Evolutionary conservation across 2,888 invertebrate genomes (phyloP).

Genomic region (Miltochrista miniata): DNA sequence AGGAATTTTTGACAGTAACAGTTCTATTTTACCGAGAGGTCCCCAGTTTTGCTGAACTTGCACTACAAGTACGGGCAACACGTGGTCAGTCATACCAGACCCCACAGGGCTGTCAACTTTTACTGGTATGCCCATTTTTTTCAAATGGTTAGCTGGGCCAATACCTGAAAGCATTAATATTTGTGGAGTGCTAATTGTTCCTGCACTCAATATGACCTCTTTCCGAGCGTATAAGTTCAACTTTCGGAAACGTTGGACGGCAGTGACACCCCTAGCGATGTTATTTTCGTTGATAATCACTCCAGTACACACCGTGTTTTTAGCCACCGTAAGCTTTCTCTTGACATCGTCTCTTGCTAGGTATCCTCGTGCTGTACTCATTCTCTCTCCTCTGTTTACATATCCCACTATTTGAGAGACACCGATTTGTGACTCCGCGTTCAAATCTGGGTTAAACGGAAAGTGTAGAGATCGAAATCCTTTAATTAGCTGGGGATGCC

Average conservation of each 20-base stretch:
- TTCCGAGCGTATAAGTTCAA: slow-evolving; percentile 44
- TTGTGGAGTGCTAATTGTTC: slow-evolving; percentile 58
- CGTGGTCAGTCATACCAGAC: slow-evolving; percentile 56
- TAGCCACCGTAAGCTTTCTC: slow-evolving; percentile 45
- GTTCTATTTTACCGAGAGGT: slow-evolving; percentile 11
- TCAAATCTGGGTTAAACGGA: slow-evolving; percentile 56
- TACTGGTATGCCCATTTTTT: slow-evolving; percentile 42
- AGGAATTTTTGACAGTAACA: slow-evolving; percentile 5
- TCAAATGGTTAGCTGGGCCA: slow-evolving; percentile 53
- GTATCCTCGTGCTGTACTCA: slow-evolving; percentile 58
- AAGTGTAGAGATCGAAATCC: slow-evolving; percentile 46
- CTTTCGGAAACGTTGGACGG: slow-evolving; percentile 19
- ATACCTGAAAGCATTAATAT: slow-evolving; percentile 64
- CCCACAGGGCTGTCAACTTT: slow-evolving; percentile 57
- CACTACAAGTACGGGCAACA: slow-evolving; percentile 42
- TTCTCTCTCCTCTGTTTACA: slow-evolving; percentile 50
- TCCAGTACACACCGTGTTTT: slow-evolving; percentile 48
- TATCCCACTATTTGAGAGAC: slow-evolving; percentile 51
- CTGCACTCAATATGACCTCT: slow-evolving; percentile 64
- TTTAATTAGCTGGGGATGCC: slow-evolving; percentile 49
- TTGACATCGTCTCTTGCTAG: slow-evolving; percentile 44
- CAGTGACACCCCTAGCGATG: slow-evolving; percentile 49
- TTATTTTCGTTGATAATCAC: slow-evolving; percentile 51
- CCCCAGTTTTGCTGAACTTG: slow-evolving; percentile 37
- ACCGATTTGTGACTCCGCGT: slow-evolving; percentile 58